These are phyloP conservation scores for Helicoverpa zea DNA, from an alignment of 1,140 invertebrate genomes.

Conservation along the genomic window DNA sequence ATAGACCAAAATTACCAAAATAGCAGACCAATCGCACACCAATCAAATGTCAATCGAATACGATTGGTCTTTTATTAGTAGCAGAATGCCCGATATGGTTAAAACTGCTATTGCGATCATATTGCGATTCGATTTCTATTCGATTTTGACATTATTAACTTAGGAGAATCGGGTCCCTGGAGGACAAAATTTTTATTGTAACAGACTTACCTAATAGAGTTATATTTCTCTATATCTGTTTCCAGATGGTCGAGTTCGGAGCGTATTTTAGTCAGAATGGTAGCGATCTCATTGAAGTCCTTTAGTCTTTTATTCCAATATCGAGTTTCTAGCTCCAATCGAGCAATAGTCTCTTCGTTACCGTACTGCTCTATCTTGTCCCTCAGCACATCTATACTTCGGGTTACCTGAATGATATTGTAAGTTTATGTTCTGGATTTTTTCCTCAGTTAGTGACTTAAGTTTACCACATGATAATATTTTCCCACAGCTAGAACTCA, in stretches of 20 bases:
- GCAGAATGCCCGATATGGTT: too few species aligned
- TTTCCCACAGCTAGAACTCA: too few species aligned
- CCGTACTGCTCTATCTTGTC: slow-evolving; percentile 63
- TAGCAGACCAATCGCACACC: too few species aligned
- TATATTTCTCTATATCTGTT: slow-evolving; percentile 54
- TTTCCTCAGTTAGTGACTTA: not conserved
- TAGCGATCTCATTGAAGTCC: slow-evolving; percentile 62
- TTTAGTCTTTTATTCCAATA: slow-evolving; percentile 61
- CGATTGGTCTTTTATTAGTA: too few species aligned
- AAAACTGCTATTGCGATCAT: too few species aligned
- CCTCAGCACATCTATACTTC: slow-evolving; percentile 63
- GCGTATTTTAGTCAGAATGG: slow-evolving; percentile 44
- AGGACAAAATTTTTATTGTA: too few species aligned
- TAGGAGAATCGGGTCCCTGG: too few species aligned
- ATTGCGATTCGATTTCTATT: too few species aligned
- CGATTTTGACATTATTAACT: too few species aligned
- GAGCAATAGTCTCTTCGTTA: slow-evolving; percentile 54
- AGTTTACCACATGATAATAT: too few species aligned
- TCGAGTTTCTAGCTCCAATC: slow-evolving; percentile 59
- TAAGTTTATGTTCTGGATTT: not conserved
- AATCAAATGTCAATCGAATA: too few species aligned
- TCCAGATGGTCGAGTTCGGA: slow-evolving; percentile 51
- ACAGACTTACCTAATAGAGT: slow-evolving; percentile 56
- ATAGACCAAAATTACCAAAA: too few species aligned
- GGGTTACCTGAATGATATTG: not conserved